Evolutionary conservation across 2,888 invertebrate species (phyloP).

Genomic region (Rhimphoctona megacephalus): DNA sequence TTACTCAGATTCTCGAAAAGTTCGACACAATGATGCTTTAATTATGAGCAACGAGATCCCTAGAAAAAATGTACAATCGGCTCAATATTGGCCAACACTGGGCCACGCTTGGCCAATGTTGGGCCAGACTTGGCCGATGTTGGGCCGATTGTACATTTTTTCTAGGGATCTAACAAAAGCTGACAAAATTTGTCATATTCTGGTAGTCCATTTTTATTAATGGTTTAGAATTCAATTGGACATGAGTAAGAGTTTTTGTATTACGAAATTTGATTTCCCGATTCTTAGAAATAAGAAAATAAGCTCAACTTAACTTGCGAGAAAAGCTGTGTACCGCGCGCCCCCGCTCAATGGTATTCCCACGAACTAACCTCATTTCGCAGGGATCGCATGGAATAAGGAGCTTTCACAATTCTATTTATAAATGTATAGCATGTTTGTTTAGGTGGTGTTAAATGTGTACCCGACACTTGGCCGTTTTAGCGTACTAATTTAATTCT

Average conservation of each 20-base stretch:
- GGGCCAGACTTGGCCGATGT: no score
- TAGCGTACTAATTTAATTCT: constrained; percentile 26
- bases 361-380: not conserved
- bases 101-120: no score
- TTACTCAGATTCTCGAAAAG: constrained; percentile 34
- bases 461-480: constrained; percentile 11
- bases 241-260: no score
- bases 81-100: no score
- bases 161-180: not conserved
- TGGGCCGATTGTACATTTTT: no score
- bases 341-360: not conserved
- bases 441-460: constrained; percentile 10
- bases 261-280: no score
- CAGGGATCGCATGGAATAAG: not conserved
- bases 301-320: not conserved
- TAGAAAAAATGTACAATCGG: no score
- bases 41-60: constrained; percentile 29
- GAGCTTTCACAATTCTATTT: not conserved
- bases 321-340: not conserved
- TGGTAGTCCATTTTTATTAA: not conserved
- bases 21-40: constrained; percentile 29
- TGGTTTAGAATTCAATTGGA: no score
- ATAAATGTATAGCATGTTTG: not conserved
- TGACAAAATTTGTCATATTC: not conserved
- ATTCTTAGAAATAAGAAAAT: not conserved